These are phyloP conservation scores for Caenorhabditis sp. DNA, from an alignment of 2,888 invertebrate species.

Conservation along the genomic window DNA sequence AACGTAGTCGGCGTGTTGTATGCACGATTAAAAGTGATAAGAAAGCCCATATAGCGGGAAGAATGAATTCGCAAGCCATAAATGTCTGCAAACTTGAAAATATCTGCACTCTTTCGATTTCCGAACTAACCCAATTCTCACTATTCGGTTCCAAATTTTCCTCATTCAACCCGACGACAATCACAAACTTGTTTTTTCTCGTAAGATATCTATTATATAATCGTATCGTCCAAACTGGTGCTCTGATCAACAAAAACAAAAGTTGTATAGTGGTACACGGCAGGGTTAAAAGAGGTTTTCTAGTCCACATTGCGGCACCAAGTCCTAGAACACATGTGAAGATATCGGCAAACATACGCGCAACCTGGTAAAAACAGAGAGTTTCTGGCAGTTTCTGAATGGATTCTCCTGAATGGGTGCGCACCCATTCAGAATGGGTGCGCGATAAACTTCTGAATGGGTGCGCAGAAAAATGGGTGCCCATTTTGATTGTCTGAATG, in stretches of 20 bases:
- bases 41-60: constrained; percentile 53
- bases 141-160: too few relatives aligned
- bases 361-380: constrained; percentile 34
- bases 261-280: constrained; percentile 58
- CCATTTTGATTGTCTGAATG: too few relatives aligned
- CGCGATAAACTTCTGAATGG: too few relatives aligned
- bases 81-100: constrained; percentile 36
- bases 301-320: constrained; percentile 63
- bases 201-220: constrained; percentile 38
- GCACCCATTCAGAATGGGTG: too few relatives aligned
- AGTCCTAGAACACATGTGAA: constrained; percentile 60
- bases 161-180: too few relatives aligned
- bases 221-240: constrained; percentile 53
- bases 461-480: too few relatives aligned
- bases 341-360: constrained; percentile 60
- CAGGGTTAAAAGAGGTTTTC: constrained; percentile 51
- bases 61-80: constrained; percentile 53
- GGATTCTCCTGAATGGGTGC: neutral
- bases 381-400: too few relatives aligned
- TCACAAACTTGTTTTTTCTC: constrained; percentile 6
- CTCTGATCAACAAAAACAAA: constrained; percentile 49
- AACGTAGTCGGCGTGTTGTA: constrained; percentile 46
- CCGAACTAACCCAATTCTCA: too few relatives aligned
- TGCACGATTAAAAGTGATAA: constrained; percentile 52
- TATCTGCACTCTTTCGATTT: neutral